Base-by-base conservation (phyloP, 2,113 vertebrate species). In the Sceloporus undulatus region DNA sequence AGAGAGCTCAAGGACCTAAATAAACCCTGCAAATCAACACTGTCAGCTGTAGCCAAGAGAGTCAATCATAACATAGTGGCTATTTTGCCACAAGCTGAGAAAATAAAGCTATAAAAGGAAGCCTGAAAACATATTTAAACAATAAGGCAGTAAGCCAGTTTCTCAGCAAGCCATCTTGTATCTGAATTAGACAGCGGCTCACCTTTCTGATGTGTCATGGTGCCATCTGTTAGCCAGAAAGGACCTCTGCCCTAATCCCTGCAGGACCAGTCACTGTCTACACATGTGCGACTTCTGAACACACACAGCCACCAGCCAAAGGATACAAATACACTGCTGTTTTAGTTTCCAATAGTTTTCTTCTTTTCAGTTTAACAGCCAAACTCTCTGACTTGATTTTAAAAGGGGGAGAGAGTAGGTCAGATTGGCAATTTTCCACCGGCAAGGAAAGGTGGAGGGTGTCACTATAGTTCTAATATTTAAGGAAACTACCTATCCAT, bases 121-220 rank as follows among this genome's bases (percentile, higher is more conserved):
- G 65, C 27, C 76, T 86, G 29, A 48, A 73, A 79, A 70, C 42
- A 70, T 13, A 56, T 52, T 71, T 71, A 52, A 86, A n/a, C 56
- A 59, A 38, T 80, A 54, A 79, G 65, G 75, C 56, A 78, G 40
- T 27, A 34, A 86, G 40, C 34, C 74, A 52, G 34, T 70, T 71
- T 19, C 65, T 68, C 76, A 80, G 42, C 29, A 86, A 52, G 65
- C 42, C 76, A 79, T 70, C 65, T 79, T 71, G 66, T 80, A 56
- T 38, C 71, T 71, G 25, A 71, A 79, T 86, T 80, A 80, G 77
- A 29, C 14, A 71, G 23, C 5, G 13, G 42, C 48, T 71, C n/a
- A 79, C 77, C 85, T 86, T 86, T 70, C 84, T 19, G 54, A 85
- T 38, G 73, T 79, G n/a, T 86, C 65, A 56, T 25, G 62, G 13